Percentiles rank a stretch among this genome's conserved stretches.
phyloP scores from a whole-genome alignment of 2,888 invertebrate genomes.

The Rhagonycha fulva region DNA sequence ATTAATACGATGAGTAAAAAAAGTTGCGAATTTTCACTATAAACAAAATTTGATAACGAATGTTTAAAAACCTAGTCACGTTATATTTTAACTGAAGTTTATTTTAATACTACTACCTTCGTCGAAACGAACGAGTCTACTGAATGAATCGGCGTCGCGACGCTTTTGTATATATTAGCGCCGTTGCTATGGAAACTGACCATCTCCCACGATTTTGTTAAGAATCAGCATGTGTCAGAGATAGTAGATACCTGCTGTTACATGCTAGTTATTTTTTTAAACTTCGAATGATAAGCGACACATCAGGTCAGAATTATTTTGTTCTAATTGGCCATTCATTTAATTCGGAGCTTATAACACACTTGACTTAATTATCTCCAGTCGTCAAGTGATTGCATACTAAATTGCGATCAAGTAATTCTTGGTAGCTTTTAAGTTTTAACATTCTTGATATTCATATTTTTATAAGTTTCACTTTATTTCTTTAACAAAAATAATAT shows the following conservation, averaged over 20 bases:
- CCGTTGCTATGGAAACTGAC: conserved; percentile 45
- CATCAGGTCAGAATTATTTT: not conserved
- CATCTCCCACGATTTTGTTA: conserved; percentile 31
- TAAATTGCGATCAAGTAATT: not conserved
- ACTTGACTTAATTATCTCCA: not conserved
- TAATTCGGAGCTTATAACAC: not conserved
- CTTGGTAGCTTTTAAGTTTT: not conserved
- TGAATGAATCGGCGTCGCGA: conserved; percentile 49
- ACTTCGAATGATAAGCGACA: not conserved
- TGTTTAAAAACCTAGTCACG: conserved; percentile 7
- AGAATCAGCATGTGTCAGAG: conserved; percentile 35
- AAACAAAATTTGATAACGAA: not conserved
- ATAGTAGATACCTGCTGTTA: conserved; percentile 10
- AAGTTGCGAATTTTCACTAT: not conserved
- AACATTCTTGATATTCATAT: not conserved
- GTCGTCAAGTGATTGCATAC: not conserved
- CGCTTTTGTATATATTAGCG: conserved; percentile 48
- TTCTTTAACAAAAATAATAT: not conserved
- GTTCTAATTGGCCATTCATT: not conserved
- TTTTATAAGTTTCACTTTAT: not conserved
- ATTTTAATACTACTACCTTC: not conserved
- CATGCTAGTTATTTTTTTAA: not conserved
- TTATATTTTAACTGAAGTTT: not conserved
- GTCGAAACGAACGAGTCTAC: conserved; percentile 33
- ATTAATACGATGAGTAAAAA: not conserved